Percentiles rank a stretch among this genome's conserved stretches.
These are phyloP conservation scores for Callocephalon fimbriatum DNA, from an alignment of 2,113 vertebrate genomes.

Conservation along the genomic window DNA sequence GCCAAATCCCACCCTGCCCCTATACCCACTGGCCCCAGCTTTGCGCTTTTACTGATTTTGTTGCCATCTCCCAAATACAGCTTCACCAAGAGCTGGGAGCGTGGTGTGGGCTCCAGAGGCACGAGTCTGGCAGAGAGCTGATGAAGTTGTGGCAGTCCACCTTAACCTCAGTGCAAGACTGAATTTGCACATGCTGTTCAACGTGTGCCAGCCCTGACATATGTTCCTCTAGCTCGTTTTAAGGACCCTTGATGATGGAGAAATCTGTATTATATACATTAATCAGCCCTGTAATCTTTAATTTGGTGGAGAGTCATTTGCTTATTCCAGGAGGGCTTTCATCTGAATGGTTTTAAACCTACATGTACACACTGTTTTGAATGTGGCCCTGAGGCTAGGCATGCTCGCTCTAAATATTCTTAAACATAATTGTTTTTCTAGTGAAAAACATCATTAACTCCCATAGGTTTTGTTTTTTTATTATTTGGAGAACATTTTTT, in stretches of 20 bases:
- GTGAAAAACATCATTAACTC: not conserved
- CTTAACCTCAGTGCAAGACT: not conserved
- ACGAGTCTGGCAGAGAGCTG: not conserved
- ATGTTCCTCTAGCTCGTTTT: not conserved
- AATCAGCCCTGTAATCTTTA: not conserved
- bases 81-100: not conserved
- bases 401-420: not conserved
- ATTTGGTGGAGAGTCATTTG: not conserved
- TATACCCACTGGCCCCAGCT: not conserved
- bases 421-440: not conserved
- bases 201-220: not conserved
- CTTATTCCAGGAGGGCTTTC: not conserved
- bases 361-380: not conserved
- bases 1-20: not conserved
- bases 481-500: not conserved
- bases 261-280: not conserved
- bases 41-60: not conserved
- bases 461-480: not conserved
- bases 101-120: not conserved
- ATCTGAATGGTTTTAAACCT: not conserved
- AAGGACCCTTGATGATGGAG: not conserved
- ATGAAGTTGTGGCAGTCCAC: not conserved
- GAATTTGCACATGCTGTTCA: not conserved
- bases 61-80: not conserved
- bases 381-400: not conserved